These are phyloP conservation scores for Ceryle rudis DNA, from an alignment of 2,797 vertebrate genomes.

Conservation along the genomic window DNA sequence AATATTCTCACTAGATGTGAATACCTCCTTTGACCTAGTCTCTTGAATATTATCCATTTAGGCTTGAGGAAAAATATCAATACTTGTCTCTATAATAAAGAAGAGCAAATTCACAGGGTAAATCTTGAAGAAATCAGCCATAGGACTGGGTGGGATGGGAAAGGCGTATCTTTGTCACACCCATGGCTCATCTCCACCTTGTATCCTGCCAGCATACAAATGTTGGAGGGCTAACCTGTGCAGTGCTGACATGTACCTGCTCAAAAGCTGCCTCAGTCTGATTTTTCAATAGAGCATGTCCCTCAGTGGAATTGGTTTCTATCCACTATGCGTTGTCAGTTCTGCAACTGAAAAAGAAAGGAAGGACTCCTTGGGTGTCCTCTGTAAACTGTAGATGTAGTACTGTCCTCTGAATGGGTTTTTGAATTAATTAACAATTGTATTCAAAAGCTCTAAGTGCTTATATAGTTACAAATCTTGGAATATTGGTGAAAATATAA, in stretches of 20 bases:
- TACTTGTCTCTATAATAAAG: not conserved
- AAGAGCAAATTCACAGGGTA: not conserved
- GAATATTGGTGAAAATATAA: not conserved
- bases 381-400: not conserved
- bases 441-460: not conserved
- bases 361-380: not conserved
- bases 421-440: not conserved
- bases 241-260: not conserved
- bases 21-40: not conserved
- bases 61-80: not conserved
- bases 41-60: not conserved
- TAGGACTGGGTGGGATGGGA: not conserved
- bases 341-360: not conserved
- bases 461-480: not conserved
- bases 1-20: not conserved
- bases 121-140: not conserved
- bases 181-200: not conserved
- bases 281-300: not conserved
- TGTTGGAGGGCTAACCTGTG: not conserved
- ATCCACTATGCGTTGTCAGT: not conserved
- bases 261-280: not conserved
- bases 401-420: not conserved
- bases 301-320: not conserved
- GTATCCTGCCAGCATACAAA: not conserved
- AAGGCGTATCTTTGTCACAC: not conserved